phyloP scores from a whole-genome alignment of 2,797 vertebrate species.

The Megalops cyprinoides region DNA sequence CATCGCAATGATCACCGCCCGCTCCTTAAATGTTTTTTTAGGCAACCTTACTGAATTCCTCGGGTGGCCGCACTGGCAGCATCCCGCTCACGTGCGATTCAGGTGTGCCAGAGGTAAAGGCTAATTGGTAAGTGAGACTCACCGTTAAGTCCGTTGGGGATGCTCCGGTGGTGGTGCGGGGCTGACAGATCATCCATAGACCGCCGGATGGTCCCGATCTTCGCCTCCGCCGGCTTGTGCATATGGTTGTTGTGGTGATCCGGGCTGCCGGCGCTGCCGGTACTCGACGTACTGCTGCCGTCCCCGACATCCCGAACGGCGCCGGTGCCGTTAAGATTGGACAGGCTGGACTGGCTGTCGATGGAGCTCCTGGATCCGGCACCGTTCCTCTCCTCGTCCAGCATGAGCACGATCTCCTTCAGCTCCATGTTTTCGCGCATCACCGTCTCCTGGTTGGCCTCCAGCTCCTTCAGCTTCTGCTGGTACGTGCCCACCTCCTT shows the following conservation, averaged over 20 bases:
- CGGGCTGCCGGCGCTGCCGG: conserved; percentile 88
- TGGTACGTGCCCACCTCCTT: conserved; percentile 90
- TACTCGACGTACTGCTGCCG: conserved; percentile 92
- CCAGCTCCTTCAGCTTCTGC: conserved; percentile 92
- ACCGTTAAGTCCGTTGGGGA: conserved; percentile 91
- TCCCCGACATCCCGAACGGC: conserved; percentile 88
- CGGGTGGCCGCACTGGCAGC: not conserved
- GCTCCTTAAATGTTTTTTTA: not conserved
- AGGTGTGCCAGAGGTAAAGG: not conserved
- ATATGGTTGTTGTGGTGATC: conserved; percentile 81
- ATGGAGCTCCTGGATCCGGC: conserved; percentile 92
- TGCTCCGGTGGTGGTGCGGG: conserved; percentile 88
- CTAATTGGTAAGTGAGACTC: conserved; percentile 58
- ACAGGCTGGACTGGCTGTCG: conserved; percentile 92
- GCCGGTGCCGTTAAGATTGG: conserved; percentile 82
- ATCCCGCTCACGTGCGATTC: not conserved
- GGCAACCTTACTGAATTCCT: not conserved
- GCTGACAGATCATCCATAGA: conserved; percentile 91
- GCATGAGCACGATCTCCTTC: conserved; percentile 91
- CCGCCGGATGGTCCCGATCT: conserved; percentile 76
- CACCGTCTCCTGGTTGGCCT: conserved; percentile 89
- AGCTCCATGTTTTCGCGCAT: conserved; percentile 89
- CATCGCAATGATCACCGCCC: no score
- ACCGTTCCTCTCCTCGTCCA: conserved; percentile 91
- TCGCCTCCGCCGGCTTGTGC: conserved; percentile 75